These are phyloP conservation scores for Lophotriccus pileatus DNA, from an alignment of 2,797 vertebrate species.

Conservation along the genomic window DNA sequence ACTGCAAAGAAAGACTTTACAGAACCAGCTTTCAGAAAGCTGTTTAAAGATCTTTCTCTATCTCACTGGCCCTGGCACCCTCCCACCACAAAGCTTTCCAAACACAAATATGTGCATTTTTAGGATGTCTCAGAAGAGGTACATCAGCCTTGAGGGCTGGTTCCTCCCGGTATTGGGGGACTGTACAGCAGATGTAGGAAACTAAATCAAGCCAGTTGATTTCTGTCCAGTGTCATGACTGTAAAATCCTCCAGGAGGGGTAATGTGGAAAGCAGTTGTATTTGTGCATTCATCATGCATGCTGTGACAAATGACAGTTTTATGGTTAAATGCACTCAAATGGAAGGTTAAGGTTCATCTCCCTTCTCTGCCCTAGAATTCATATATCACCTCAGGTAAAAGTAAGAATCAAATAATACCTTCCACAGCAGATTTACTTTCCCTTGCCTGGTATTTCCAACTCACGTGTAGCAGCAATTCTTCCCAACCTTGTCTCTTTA, in stretches of 20 bases:
- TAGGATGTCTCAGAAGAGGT: background rate
- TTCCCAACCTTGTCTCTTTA: background rate
- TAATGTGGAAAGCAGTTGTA: background rate
- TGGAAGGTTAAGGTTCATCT: slow-evolving; percentile 42
- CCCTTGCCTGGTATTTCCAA: background rate
- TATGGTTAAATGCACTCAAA: slow-evolving; percentile 26
- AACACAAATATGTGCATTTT: background rate
- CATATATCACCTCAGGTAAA: slow-evolving; percentile 31
- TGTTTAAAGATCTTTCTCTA: background rate
- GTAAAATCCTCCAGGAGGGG: background rate
- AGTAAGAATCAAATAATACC: background rate
- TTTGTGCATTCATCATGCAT: slow-evolving; percentile 31
- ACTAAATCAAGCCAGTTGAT: slow-evolving; percentile 24
- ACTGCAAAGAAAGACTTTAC: background rate
- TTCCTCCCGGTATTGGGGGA: background rate
- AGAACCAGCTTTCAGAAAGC: background rate
- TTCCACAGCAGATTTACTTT: slow-evolving; percentile 3
- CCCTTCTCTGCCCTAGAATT: background rate
- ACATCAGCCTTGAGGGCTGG: background rate
- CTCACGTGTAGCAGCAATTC: background rate
- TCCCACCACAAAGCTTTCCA: background rate
- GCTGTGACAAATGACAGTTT: slow-evolving; percentile 27
- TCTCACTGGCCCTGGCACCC: background rate
- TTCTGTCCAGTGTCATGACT: background rate
- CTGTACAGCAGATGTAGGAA: background rate